Evolutionary conservation across 2,113 vertebrate genomes (phyloP), one percentile per base, ranked within the genome.

Genomic region (Bos indicus): DNA sequence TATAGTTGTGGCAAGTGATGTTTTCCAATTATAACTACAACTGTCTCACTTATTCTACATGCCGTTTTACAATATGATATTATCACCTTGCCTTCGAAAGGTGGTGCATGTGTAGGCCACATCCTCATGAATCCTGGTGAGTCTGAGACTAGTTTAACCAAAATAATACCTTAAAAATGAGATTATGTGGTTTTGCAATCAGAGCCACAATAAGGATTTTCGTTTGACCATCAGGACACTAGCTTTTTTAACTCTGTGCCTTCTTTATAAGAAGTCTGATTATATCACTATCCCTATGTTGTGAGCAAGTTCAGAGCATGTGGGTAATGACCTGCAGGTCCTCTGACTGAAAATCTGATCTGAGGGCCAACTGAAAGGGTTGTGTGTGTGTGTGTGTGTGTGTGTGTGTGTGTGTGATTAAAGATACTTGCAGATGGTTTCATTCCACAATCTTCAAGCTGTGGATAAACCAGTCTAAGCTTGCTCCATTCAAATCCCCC

Each of bases 381-480:
- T 26, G 23, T 74, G 17, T 36, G 64, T 60, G 23, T 5, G 1
- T 43, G 6, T 48, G 46, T 48, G 46, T 48, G 48, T 48, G 48
- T 48, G 48, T 48, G 48, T 48, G 48, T 48, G 48, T 48, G 48
- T 48, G 48, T 48, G 3, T 62, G 5, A 43, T 19, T 64, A 33
- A 40, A 36, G 25, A 71, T 52, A 60, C 2, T 40, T 51, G 0
- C 14, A 56, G 25, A 48, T 51, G 11, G 56, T 83, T 90, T 48
- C 28, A n/a, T n/a, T 6, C 3, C 6, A 21, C 6, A 56, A 26
- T 2, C 9, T 83, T 54, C 5, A 14, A 36, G 14, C 1, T 25
- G 36, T 36, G 13, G 43, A 82, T 40, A 82, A 78, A 51, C 17
- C 19, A 17, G 11, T 88, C 21, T 28, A 10, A 2, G 19, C 5